phyloP scores from a whole-genome alignment of 2,797 vertebrate genomes.

The Malurus leucopterus region DNA sequence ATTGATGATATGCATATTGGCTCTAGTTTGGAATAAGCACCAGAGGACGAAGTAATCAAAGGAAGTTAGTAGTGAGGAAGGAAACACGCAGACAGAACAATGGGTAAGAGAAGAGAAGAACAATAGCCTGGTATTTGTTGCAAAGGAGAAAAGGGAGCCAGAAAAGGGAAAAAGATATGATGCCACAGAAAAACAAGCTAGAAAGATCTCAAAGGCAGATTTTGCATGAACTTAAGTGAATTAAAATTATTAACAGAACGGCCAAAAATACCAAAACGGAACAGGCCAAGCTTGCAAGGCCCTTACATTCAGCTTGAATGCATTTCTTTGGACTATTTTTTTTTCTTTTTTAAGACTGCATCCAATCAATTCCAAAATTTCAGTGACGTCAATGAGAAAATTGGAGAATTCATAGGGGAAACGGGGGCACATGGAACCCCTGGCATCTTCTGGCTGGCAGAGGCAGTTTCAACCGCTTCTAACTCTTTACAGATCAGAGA shows the following conservation, averaged over 20 bases:
- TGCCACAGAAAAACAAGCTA: conserved; percentile 29
- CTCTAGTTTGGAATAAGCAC: neutral
- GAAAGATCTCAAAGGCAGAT: conserved; percentile 21
- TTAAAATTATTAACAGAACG: conserved; percentile 37
- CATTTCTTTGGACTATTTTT: conserved; percentile 45
- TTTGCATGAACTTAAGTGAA: conserved; percentile 27
- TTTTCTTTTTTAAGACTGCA: conserved; percentile 24
- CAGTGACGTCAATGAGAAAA: conserved; percentile 45
- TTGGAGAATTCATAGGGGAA: conserved; percentile 45
- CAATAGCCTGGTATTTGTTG: neutral
- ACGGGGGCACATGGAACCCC: conserved; percentile 26
- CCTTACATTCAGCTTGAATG: conserved; percentile 51
- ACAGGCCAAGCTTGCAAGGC: conserved; percentile 50
- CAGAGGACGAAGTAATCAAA: neutral
- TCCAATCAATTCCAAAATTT: conserved; percentile 55
- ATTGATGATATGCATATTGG: neutral
- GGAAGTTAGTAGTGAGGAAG: conserved; percentile 17
- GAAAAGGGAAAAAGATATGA: conserved; percentile 20
- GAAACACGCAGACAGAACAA: neutral
- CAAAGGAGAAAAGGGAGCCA: neutral
- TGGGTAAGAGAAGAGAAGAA: neutral
- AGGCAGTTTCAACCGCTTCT: conserved; percentile 58
- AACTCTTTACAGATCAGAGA: conserved; percentile 57
- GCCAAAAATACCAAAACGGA: conserved; percentile 31
- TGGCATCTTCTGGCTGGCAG: conserved; percentile 57